A percentile compares a stretch with the other conserved stretches of the same genome.
Evolutionary conservation across 92 coral and sea anemone species (phyloP).

Genomic region (Bergia sp.): DNA sequence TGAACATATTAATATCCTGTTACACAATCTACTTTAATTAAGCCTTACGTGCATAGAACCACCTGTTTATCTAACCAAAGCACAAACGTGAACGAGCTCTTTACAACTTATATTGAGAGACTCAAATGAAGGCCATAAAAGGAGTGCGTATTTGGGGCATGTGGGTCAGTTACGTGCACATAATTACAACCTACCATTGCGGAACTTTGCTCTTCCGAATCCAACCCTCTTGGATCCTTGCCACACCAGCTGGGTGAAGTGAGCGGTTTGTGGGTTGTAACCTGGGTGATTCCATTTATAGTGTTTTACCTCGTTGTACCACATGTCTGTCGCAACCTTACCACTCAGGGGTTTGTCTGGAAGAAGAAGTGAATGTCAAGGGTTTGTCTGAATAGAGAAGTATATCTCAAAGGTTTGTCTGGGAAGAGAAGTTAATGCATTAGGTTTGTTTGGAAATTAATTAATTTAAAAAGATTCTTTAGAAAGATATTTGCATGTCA

Average conservation of each 20-base stretch:
- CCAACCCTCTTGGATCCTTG: constrained; percentile 31
- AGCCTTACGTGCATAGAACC: too few species aligned
- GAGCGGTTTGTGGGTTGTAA: constrained; percentile 34
- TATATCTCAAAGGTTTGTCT: too few species aligned
- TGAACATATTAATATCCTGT: too few species aligned
- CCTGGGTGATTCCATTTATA: constrained; percentile 34
- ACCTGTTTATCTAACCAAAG: too few species aligned
- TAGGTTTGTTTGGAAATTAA: too few species aligned
- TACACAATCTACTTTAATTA: too few species aligned
- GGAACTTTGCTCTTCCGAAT: constrained; percentile 34
- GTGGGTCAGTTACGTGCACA: too few species aligned
- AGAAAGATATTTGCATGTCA: background rate
- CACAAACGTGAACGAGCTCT: too few species aligned
- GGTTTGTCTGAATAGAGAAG: background rate
- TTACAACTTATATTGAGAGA: too few species aligned
- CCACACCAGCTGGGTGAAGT: constrained; percentile 44
- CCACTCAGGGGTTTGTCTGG: constrained; percentile 39
- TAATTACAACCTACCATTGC: constrained; percentile 1
- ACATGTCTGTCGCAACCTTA: constrained; percentile 38
- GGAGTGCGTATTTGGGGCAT: background rate
- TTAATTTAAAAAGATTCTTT: too few species aligned
- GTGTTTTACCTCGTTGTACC: constrained; percentile 31
- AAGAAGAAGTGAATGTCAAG: background rate
- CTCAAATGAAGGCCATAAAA: background rate
- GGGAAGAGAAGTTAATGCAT: too few species aligned